Percentiles rank a stretch among this genome's conserved stretches.
These are phyloP conservation scores for Symphodus melops DNA, from an alignment of 2,113 vertebrate species.

Conservation along the genomic window DNA sequence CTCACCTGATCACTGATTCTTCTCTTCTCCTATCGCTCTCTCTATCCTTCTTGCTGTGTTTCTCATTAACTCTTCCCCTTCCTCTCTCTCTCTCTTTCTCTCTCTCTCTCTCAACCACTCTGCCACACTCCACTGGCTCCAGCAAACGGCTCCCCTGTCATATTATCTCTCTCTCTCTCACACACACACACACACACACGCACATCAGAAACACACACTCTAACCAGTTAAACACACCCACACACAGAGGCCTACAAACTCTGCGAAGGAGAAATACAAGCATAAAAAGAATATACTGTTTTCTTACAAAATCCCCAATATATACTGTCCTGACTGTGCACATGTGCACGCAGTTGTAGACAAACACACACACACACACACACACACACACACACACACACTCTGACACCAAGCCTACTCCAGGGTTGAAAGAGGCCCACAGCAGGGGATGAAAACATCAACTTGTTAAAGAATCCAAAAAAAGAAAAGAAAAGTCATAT, in stretches of 20 bases:
- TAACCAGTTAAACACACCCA: conserved; percentile 2
- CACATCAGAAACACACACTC: not conserved
- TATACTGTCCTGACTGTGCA: conserved; percentile 12
- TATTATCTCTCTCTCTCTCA: conserved; percentile 64
- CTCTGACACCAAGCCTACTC: conserved; percentile 7
- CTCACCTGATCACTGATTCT: conserved; percentile 66
- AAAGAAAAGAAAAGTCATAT: not conserved
- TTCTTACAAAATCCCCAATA: conserved; percentile 19
- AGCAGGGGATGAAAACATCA: conserved; percentile 31
- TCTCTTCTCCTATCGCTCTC: conserved; percentile 56
- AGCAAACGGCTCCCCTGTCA: conserved; percentile 81
- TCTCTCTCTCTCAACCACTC: conserved; percentile 64
- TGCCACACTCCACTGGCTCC: conserved; percentile 80
- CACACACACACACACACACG: conserved; percentile 19
- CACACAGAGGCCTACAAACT: not conserved
- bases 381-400: conserved; percentile 15
- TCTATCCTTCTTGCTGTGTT: conserved; percentile 53
- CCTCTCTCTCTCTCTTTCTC: not conserved
- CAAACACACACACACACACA: not conserved
- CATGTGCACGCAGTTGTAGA: not conserved
- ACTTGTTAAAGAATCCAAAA: conserved; percentile 9
- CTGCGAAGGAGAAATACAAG: conserved; percentile 4
- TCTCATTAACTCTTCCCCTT: conserved; percentile 63
- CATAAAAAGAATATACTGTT: conserved; percentile 33
- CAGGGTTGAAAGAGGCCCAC: conserved; percentile 35